Percentiles rank a stretch among this genome's conserved stretches.
Conservation (phyloP, 2,797 vertebrate species). For the Podarcis lilfordi region DNA sequence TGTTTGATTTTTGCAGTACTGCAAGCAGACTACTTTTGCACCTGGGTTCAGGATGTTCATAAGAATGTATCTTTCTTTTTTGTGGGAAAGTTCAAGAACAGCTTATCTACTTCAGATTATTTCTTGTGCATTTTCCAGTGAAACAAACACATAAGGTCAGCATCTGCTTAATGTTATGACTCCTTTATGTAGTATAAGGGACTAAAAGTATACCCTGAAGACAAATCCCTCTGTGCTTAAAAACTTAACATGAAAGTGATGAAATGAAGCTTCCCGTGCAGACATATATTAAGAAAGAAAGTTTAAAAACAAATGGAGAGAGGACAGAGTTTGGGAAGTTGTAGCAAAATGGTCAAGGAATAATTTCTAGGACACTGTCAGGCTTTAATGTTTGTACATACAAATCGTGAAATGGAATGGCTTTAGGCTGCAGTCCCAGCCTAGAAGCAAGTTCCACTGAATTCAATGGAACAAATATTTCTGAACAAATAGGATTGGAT, state of each 20-base stretch:
- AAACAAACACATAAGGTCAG: conserved; percentile 13
- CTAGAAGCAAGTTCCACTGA: too few species aligned
- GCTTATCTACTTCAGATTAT: not conserved
- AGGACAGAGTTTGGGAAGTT: not conserved
- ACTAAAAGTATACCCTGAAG: conserved; percentile 11
- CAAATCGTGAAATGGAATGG: not conserved
- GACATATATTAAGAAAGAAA: not conserved
- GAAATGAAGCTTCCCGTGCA: not conserved
- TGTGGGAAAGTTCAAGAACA: conserved; percentile 9
- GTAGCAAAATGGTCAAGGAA: not conserved
- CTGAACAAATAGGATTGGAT: too few species aligned
- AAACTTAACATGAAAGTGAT: conserved; percentile 12
- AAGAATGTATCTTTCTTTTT: conserved; percentile 2
- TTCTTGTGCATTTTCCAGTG: not conserved
- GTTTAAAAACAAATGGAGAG: not conserved
- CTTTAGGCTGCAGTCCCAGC: too few species aligned
- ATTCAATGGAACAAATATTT: too few species aligned
- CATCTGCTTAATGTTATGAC: conserved; percentile 5
- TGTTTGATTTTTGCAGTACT: not conserved
- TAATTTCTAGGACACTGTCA: not conserved
- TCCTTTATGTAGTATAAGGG: conserved; percentile 9
- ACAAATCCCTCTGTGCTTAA: not conserved
- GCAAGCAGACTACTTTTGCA: not conserved
- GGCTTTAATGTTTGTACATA: not conserved
- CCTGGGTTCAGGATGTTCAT: not conserved